phyloP scores from a whole-genome alignment of 2,888 invertebrate species.

The Dicyrtoma fusca region DNA sequence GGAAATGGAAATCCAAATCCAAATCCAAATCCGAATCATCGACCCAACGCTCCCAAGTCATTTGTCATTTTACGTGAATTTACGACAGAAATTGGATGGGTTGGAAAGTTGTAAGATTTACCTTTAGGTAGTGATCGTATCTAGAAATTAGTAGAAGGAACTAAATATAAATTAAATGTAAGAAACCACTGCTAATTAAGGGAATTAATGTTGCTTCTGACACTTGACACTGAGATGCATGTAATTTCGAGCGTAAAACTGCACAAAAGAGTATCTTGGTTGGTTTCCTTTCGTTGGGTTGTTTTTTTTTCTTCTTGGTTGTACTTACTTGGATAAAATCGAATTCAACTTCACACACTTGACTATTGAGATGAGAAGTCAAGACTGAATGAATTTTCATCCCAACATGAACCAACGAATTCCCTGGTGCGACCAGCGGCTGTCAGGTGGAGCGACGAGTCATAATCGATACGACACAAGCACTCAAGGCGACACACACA shows the following conservation, averaged over 20 bases:
- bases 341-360: neutral
- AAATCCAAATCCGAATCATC: too few relatives aligned
- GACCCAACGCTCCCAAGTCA: too few relatives aligned
- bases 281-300: neutral
- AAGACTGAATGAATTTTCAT: constrained; percentile 23
- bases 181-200: neutral
- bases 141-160: neutral
- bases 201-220: neutral
- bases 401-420: constrained; percentile 8
- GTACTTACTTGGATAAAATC: neutral
- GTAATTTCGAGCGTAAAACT: neutral
- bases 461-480: constrained; percentile 12
- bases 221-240: neutral
- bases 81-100: too few relatives aligned
- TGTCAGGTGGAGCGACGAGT: constrained; percentile 10
- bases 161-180: constrained; percentile 1
- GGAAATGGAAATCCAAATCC: too few relatives aligned
- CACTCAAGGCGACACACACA: too few relatives aligned
- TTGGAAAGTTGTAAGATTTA: too few relatives aligned
- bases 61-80: too few relatives aligned
- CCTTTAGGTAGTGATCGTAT: too few relatives aligned
- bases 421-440: neutral
- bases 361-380: constrained; percentile 10
- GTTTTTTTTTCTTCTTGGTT: neutral
- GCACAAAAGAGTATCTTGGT: neutral